These are phyloP conservation scores for Andrena minutula DNA, from an alignment of 2,888 invertebrate species.

Conservation along the genomic window DNA sequence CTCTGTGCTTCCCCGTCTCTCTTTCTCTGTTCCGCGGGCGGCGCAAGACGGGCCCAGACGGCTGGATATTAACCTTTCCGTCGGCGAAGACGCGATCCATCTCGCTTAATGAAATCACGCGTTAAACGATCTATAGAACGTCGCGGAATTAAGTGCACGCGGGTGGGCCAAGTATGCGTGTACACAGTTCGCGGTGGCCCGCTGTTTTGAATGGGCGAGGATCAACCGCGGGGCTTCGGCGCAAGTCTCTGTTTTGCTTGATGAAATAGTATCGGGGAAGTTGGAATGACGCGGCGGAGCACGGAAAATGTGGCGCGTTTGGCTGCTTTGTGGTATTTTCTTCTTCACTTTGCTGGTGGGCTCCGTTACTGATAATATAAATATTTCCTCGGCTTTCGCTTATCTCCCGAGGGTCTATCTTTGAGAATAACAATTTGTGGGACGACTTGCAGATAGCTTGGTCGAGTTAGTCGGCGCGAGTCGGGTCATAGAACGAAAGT, in stretches of 20 bases:
- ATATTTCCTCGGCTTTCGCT: background rate
- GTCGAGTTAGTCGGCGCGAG: no score
- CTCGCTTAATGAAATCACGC: conserved; percentile 61
- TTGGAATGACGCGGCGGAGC: background rate
- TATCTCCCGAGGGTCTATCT: background rate
- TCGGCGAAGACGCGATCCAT: conserved; percentile 36
- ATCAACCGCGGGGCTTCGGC: background rate
- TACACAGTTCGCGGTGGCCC: background rate
- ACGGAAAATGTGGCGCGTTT: background rate
- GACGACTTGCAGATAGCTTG: background rate
- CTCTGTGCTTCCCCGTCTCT: background rate
- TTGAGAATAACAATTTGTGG: background rate
- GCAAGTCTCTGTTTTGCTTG: background rate
- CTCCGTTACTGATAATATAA: background rate
- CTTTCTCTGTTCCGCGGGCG: conserved; percentile 5
- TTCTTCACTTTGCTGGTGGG: background rate
- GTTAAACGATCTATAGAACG: conserved; percentile 51
- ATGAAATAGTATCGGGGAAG: no score
- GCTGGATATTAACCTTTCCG: conserved; percentile 56
- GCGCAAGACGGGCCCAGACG: conserved; percentile 42
- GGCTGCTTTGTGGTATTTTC: background rate
- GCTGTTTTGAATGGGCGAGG: background rate
- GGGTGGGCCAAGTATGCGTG: background rate
- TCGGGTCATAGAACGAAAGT: no score
- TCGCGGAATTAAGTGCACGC: conserved; percentile 39